Evolutionary conservation across 2,797 vertebrate genomes (phyloP).

Genomic region (Anguilla anguilla): DNA sequence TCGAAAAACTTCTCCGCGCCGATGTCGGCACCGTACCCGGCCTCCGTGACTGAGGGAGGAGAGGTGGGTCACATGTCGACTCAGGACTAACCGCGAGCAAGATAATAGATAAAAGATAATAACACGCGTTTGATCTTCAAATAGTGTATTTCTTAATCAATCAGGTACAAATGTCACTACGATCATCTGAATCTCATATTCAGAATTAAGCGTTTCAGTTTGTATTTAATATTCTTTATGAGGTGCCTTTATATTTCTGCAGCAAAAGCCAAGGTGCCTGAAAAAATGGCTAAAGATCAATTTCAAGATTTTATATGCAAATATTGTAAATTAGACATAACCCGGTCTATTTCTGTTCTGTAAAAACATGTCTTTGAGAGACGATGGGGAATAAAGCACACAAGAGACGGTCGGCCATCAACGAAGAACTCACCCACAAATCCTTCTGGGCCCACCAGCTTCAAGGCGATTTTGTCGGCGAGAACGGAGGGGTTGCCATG

Average conservation of each 20-base stretch:
- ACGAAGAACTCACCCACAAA: constrained; percentile 84
- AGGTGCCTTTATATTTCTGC: not conserved
- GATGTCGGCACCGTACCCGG: constrained; percentile 97
- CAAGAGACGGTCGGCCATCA: not conserved
- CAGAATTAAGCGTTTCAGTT: not conserved
- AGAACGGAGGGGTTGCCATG: constrained; percentile 97
- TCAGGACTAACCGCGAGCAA: not conserved
- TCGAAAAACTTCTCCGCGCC: constrained; percentile 99
- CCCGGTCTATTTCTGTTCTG: not conserved
- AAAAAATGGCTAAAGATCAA: not conserved
- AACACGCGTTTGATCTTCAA: not conserved
- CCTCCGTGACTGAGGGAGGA: constrained; percentile 86
- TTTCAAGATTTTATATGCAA: not conserved
- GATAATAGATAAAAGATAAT: not conserved
- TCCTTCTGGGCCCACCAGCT: constrained; percentile 90
- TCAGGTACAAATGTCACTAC: not conserved
- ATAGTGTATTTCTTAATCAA: not conserved
- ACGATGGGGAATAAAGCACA: not conserved
- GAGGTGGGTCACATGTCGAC: not conserved
- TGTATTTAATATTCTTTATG: not conserved
- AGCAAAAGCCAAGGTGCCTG: not conserved
- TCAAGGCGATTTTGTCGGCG: constrained; percentile 95
- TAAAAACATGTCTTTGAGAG: not conserved
- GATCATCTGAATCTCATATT: not conserved
- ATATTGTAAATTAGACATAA: not conserved